Conservation (phyloP, 2,888 invertebrate genomes). For the Xiphydria camelus region DNA sequence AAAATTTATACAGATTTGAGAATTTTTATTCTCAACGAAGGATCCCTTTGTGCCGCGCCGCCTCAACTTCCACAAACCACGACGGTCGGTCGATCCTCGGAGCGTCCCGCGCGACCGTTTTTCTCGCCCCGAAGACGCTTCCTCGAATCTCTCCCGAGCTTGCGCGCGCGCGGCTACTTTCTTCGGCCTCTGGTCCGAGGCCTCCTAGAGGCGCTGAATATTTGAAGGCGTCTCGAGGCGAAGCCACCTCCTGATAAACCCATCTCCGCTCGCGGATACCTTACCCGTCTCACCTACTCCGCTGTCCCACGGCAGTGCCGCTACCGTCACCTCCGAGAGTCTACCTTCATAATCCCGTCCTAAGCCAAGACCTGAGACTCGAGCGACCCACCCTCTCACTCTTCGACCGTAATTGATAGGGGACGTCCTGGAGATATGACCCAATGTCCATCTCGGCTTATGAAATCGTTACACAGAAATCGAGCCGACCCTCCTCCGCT, state of each 20-base stretch:
- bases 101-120: too few species aligned
- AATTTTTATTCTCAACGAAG: too few species aligned
- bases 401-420: conserved; percentile 17
- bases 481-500: too few species aligned
- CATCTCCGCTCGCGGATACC: conserved; percentile 15
- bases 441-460: conserved; percentile 13
- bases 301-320: too few species aligned
- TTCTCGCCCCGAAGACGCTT: not conserved
- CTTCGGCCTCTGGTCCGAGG: conserved; percentile 10
- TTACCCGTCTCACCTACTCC: conserved; percentile 18
- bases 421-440: conserved; percentile 9
- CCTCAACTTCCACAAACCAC: too few species aligned
- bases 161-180: conserved; percentile 11
- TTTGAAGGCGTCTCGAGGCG: conserved; percentile 22
- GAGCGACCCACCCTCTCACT: conserved; percentile 9
- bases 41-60: too few species aligned
- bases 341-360: conserved; percentile 17
- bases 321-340: conserved; percentile 6
- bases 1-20: too few species aligned
- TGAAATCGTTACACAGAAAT: conserved; percentile 11
- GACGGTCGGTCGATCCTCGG: too few species aligned
- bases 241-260: conserved; percentile 15
- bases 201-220: conserved; percentile 21
- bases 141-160: conserved; percentile 4
- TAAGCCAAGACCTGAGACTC: conserved; percentile 15